Percentiles rank a stretch among this genome's conserved stretches.
Evolutionary conservation across 2,888 invertebrate species (phyloP).

Genomic region (Gisinianus flammeolus): DNA sequence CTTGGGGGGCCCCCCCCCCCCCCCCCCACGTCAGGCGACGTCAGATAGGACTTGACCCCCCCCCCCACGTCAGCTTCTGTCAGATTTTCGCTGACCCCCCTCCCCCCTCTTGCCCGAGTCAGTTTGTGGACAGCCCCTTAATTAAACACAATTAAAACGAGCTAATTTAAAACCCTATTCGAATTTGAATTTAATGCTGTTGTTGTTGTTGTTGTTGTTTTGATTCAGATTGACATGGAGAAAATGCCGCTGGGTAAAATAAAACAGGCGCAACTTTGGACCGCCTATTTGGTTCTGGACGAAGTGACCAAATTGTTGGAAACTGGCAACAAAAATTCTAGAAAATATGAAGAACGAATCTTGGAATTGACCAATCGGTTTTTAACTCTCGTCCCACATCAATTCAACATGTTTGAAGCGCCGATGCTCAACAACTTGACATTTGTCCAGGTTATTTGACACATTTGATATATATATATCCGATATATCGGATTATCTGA

Average conservation of each 20-base stretch:
- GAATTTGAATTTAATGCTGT: too few relatives aligned
- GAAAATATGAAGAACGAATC: conserved; percentile 63
- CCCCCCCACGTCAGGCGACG: too few relatives aligned
- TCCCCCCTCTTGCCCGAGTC: too few relatives aligned
- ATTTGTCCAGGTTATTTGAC: conserved; percentile 68
- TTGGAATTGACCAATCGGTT: conserved; percentile 91
- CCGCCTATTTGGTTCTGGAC: conserved; percentile 75
- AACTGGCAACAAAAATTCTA: conserved; percentile 63
- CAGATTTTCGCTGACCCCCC: too few relatives aligned
- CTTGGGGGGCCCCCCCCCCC: too few relatives aligned
- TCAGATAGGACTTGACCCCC: too few relatives aligned
- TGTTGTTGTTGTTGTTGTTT: not conserved
- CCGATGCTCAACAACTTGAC: conserved; percentile 63
- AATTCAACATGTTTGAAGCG: conserved; percentile 59
- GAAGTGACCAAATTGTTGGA: conserved; percentile 58
- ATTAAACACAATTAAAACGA: too few relatives aligned
- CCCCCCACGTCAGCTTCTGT: too few relatives aligned
- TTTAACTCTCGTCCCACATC: conserved; percentile 94
- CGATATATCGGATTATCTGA: not conserved
- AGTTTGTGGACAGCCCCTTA: too few relatives aligned
- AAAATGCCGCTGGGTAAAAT: conserved; percentile 99
- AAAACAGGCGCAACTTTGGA: conserved; percentile 85
- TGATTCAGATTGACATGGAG: conserved; percentile 78
- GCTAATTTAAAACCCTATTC: too few relatives aligned
- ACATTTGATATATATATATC: not conserved